Base-by-base conservation (phyloP, 2,797 vertebrate genomes). In the Moxostoma hubbsi region DNA sequence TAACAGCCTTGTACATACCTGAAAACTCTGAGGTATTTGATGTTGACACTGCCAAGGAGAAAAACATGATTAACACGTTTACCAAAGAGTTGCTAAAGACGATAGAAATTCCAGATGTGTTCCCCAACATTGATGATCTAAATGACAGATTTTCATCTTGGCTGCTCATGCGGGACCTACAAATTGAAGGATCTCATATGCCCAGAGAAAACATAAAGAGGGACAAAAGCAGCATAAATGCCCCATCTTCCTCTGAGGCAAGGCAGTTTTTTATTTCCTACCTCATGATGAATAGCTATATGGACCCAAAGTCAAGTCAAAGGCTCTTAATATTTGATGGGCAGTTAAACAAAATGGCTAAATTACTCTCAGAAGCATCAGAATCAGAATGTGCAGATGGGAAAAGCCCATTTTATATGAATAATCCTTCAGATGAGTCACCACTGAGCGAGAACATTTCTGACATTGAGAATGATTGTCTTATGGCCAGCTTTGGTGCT, bases 211-310 rank as follows among this genome's bases (percentile, higher is more conserved):
- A 89, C 74, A 75, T 69, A 4, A 84, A 89, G 36, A 65, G 77
- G 62, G 87, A 85, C 69, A 87, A 86, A 69, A 75, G 72, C 36
- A 89, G 84, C n/a, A 71, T 82, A 18, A 73, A 79, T 7, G 54
- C 79, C 47, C 91, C 85, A 62, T 92, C 89, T 85, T 85, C 89
- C 36, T 84, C 92, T 74, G 95, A 98, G 87, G 89, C 92, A 62
- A 92, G 91, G 85, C 94, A 95, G 68, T 84, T 97, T 12, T 97
- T 99, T 69, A 81, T 95, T 16, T 97, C 96, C 59, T 98, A 98
- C 63, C 88, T 99, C 47, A 96, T 96, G 95, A 90, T 96, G 77
- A 98, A 98, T 85, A 99, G 96, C 85, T 99, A 96, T 61, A 93
- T 97, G 83, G 96, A 99, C 87, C 94, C 94, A 15, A 92, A 92